A percentile compares a stretch with the other conserved stretches of the same genome.
phyloP scores from a whole-genome alignment of 2,113 vertebrate genomes.

The Apodemus speciosus region DNA sequence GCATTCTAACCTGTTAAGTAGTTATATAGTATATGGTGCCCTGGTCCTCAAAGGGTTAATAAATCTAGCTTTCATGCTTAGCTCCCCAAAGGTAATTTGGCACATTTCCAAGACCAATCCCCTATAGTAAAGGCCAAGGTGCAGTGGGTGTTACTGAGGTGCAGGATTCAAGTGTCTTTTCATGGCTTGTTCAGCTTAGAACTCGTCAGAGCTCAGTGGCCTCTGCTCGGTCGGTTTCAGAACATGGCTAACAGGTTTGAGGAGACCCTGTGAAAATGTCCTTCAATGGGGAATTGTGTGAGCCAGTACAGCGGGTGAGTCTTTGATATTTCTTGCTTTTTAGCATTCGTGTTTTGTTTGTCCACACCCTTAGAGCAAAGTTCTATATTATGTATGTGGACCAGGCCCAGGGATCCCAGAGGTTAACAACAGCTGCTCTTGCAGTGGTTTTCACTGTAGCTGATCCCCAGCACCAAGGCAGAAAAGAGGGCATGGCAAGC shows the following conservation, averaged over 20 bases:
- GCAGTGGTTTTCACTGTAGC: conserved; percentile 25
- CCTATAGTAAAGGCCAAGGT: conserved; percentile 86
- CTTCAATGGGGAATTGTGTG: conserved; percentile 95
- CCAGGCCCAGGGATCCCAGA: conserved; percentile 59
- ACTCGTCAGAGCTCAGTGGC: conserved; percentile 80
- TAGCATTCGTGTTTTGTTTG: conserved; percentile 74
- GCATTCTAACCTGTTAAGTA: conserved; percentile 51
- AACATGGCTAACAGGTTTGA: conserved; percentile 87
- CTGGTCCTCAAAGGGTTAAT: conserved; percentile 80
- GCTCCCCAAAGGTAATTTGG: conserved; percentile 76
- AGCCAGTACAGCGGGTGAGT: conserved; percentile 95
- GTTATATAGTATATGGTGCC: neutral
- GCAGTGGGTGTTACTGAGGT: conserved; percentile 83
- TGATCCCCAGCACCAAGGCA: neutral
- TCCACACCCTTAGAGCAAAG: conserved; percentile 69
- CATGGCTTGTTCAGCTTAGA: conserved; percentile 80
- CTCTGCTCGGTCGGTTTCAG: conserved; percentile 83
- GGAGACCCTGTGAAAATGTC: conserved; percentile 83
- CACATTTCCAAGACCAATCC: conserved; percentile 80
- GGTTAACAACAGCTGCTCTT: conserved; percentile 49
- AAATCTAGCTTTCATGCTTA: conserved; percentile 67
- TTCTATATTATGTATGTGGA: conserved; percentile 66
- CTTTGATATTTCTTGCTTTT: conserved; percentile 66
- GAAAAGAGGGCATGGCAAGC: neutral
- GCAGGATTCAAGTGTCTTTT: conserved; percentile 80